These are phyloP conservation scores for Pleuronectes platessa DNA, from an alignment of 2,113 vertebrate species.

Conservation along the genomic window DNA sequence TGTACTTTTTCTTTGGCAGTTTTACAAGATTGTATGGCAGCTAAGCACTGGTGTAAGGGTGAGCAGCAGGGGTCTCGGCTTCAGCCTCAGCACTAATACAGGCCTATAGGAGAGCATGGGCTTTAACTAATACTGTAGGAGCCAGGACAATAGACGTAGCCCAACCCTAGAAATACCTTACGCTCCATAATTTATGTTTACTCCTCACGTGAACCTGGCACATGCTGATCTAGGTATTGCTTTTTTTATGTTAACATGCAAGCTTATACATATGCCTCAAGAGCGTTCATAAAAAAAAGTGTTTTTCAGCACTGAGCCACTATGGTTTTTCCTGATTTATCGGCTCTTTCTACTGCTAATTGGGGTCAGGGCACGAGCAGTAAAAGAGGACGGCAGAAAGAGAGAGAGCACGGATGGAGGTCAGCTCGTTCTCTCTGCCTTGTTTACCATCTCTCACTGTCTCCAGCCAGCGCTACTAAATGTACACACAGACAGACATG, in stretches of 20 bases:
- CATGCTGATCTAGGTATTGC: background rate
- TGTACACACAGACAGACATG: conserved; percentile 56
- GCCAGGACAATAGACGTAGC: conserved; percentile 2
- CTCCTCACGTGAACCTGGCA: background rate
- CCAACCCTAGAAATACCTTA: background rate
- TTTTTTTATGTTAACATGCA: background rate
- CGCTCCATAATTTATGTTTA: conserved; percentile 15
- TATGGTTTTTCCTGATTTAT: conserved; percentile 48
- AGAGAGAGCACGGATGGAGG: conserved; percentile 41
- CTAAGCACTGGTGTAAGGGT: conserved; percentile 38
- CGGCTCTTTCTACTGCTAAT: conserved; percentile 44
- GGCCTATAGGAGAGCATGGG: background rate
- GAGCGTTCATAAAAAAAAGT: background rate
- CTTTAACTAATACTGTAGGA: conserved; percentile 5
- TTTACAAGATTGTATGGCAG: conserved; percentile 26
- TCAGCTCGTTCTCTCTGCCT: conserved; percentile 65
- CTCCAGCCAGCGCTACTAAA: conserved; percentile 55
- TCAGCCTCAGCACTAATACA: conserved; percentile 23
- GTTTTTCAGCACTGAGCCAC: conserved; percentile 3
- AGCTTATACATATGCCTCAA: background rate
- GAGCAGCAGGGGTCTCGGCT: conserved; percentile 19
- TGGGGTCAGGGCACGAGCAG: conserved; percentile 32
- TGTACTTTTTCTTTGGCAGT: conserved; percentile 9
- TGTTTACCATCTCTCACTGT: conserved; percentile 70
- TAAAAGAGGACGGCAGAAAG: conserved; percentile 26